These are phyloP conservation scores for Spea multiplicata DNA, from an alignment of 2,113 vertebrate species.

Conservation along the genomic window DNA sequence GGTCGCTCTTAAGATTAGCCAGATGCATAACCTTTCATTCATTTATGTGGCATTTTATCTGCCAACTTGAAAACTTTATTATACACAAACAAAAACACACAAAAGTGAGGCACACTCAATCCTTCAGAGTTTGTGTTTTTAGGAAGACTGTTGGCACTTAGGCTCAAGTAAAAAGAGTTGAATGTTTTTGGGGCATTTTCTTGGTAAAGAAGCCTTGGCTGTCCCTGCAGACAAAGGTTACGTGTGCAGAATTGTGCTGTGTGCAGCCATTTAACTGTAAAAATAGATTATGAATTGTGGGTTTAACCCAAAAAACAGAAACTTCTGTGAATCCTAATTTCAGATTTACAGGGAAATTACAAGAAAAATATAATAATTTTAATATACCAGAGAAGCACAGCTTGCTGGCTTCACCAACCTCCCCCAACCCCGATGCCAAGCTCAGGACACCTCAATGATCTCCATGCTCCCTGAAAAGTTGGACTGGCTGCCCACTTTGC, in stretches of 20 bases:
- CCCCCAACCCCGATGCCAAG: not conserved
- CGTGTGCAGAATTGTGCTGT: not conserved
- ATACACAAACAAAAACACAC: not conserved
- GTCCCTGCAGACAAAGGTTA: conserved; percentile 49
- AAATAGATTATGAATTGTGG: not conserved
- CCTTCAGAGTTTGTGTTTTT: not conserved
- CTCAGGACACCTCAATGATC: conserved; percentile 92
- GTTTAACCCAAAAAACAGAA: not conserved
- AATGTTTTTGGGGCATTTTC: conserved; percentile 21
- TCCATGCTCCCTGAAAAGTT: conserved; percentile 97
- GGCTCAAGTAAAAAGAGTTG: not conserved
- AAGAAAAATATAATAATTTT: conserved; percentile 23
- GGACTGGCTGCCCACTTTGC: conserved; percentile 77
- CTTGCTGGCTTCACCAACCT: not conserved
- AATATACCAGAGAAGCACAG: conserved; percentile 15
- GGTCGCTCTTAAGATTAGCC: too few species aligned
- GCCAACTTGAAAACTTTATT: not conserved
- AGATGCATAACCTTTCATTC: too few species aligned
- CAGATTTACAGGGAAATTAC: conserved; percentile 67
- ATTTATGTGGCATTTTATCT: too few species aligned
- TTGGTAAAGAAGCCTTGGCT: conserved; percentile 53
- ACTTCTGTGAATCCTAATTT: conserved; percentile 47
- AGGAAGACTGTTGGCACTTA: not conserved
- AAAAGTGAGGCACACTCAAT: not conserved
- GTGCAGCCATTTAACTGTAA: not conserved